phyloP scores from a whole-genome alignment of 2,113 vertebrate genomes.

The Mastomys coucha region DNA sequence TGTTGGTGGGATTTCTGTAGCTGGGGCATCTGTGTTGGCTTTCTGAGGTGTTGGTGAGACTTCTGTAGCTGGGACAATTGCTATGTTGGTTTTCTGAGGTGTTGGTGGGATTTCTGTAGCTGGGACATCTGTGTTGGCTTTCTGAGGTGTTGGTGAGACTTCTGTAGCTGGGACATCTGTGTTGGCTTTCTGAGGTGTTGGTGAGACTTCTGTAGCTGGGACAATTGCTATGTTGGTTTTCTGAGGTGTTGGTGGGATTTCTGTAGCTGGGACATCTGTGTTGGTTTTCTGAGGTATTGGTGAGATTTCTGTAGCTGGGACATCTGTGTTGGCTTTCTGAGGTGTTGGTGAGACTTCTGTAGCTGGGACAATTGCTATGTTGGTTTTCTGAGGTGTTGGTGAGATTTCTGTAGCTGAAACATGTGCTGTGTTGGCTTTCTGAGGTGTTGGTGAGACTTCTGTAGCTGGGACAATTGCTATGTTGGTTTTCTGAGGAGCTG shows the following conservation, averaged over 20 bases:
- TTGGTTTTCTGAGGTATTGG: neutral
- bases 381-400: neutral
- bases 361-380: neutral
- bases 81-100: neutral
- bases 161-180: neutral
- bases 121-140: neutral
- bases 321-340: neutral
- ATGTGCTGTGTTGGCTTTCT: neutral
- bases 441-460: neutral
- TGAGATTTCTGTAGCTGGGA: neutral
- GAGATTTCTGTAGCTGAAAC: neutral
- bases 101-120: rapidly evolving
- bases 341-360: neutral
- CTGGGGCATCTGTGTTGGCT: neutral
- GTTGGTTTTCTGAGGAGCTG: neutral
- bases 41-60: neutral
- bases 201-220: rapidly evolving
- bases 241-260: neutral
- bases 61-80: neutral
- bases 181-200: neutral
- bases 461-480: neutral
- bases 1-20: neutral
- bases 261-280: rapidly evolving
- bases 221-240: neutral
- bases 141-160: neutral